Evolutionary conservation across 2,888 invertebrate genomes (phyloP).

Genomic region (Protophormia terraenovae): DNA sequence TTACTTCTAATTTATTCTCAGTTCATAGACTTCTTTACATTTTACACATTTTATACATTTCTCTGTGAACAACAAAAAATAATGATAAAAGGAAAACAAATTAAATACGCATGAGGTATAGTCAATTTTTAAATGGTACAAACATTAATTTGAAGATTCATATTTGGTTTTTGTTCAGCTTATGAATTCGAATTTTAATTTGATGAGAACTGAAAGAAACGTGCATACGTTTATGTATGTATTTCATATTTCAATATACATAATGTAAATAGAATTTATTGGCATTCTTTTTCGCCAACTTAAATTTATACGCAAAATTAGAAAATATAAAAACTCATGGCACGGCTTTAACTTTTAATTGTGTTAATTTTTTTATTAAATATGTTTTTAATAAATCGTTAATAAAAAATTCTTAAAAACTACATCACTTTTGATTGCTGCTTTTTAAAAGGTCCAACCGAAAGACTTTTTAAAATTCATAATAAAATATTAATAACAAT

Average conservation of each 20-base stretch:
- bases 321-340: constrained; percentile 60
- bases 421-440: constrained; percentile 80
- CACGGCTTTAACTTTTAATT: constrained; percentile 63
- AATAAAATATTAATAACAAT: constrained; percentile 43
- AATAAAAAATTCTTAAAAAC: constrained; percentile 75
- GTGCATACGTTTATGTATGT: not conserved
- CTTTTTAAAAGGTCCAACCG: constrained; percentile 70
- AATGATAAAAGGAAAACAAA: not conserved
- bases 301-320: not conserved
- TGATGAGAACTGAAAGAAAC: not conserved
- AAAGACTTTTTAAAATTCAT: constrained; percentile 63
- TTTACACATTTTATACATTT: constrained; percentile 58
- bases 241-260: constrained; percentile 1
- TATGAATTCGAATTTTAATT: constrained; percentile 42
- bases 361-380: constrained; percentile 69
- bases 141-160: constrained; percentile 45
- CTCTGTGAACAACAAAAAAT: constrained; percentile 9
- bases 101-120: not conserved
- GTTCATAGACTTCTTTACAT: constrained; percentile 38
- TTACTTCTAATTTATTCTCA: constrained; percentile 27
- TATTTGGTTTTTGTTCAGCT: constrained; percentile 36
- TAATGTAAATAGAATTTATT: not conserved
- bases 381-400: constrained; percentile 67
- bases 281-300: not conserved
- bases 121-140: not conserved